Evolutionary conservation across 1,140 invertebrate species (phyloP).

Genomic region (Streblospio benedicti): DNA sequence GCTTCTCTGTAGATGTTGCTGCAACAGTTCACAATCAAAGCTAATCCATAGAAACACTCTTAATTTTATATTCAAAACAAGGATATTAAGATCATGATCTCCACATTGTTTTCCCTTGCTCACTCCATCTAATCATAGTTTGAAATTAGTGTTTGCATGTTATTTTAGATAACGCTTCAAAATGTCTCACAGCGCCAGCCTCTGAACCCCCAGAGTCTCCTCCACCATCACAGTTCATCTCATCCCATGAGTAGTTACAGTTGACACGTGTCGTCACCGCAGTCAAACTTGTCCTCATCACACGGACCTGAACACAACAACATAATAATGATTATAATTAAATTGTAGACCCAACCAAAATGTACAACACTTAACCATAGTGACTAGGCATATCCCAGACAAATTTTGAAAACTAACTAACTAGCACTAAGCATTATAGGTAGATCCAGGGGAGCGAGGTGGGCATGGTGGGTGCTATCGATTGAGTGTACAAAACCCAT

Average conservation of each 20-base stretch:
- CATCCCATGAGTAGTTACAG: constrained; percentile 3
- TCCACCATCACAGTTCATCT: not conserved
- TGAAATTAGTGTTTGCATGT: not conserved
- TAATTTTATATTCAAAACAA: no score
- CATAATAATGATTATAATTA: no score
- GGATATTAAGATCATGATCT: no score
- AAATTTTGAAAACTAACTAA: no score
- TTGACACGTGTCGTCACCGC: constrained; percentile 27
- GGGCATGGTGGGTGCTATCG: not conserved
- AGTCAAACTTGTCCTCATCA: constrained; percentile 32
- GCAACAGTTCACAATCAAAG: not conserved
- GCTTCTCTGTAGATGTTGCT: not conserved
- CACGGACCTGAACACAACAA: constrained; percentile 26
- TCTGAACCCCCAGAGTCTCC: not conserved
- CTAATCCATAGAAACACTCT: no score
- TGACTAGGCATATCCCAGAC: no score
- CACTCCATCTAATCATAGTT: not conserved
- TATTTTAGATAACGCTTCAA: not conserved
- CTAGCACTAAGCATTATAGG: no score
- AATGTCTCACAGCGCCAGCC: no score
- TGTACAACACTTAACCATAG: no score
- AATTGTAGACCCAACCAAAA: no score
- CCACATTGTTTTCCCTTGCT: not conserved
- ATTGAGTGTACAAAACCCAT: no score
- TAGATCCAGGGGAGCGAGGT: not conserved